These are phyloP conservation scores for Alaudala cheleensis DNA, from an alignment of 2,113 vertebrate genomes.

Conservation along the genomic window DNA sequence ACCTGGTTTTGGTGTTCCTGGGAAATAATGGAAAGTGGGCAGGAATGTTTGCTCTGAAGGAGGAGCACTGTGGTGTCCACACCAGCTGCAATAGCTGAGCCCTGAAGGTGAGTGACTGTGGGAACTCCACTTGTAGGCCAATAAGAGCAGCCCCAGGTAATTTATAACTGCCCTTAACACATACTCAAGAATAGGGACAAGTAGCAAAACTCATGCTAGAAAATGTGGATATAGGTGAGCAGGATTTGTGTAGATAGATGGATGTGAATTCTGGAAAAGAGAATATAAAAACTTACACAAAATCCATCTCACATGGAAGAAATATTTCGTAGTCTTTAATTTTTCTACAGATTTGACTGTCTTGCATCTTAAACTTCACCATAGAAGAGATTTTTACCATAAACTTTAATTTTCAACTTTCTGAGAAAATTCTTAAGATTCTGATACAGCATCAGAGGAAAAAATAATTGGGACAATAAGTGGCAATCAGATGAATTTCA, in stretches of 20 bases:
- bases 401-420: not conserved
- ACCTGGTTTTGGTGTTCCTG: not conserved
- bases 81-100: not conserved
- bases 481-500: not conserved
- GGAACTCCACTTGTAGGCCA: not conserved
- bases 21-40: not conserved
- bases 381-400: not conserved
- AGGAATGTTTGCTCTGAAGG: not conserved
- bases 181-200: not conserved
- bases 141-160: not conserved
- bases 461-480: not conserved
- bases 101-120: not conserved
- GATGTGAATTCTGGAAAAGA: not conserved
- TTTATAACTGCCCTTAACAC: not conserved
- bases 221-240: not conserved
- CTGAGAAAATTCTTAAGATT: not conserved
- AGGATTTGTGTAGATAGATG: not conserved
- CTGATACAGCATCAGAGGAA: not conserved
- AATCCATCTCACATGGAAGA: not conserved
- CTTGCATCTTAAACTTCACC: not conserved
- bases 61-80: not conserved
- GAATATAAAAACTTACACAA: not conserved
- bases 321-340: not conserved
- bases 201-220: not conserved
- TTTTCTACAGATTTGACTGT: not conserved